Evolutionary conservation across 1,140 invertebrate genomes (phyloP), one percentile per base, ranked within the genome.

Genomic region (Phocides pigmalion): DNA sequence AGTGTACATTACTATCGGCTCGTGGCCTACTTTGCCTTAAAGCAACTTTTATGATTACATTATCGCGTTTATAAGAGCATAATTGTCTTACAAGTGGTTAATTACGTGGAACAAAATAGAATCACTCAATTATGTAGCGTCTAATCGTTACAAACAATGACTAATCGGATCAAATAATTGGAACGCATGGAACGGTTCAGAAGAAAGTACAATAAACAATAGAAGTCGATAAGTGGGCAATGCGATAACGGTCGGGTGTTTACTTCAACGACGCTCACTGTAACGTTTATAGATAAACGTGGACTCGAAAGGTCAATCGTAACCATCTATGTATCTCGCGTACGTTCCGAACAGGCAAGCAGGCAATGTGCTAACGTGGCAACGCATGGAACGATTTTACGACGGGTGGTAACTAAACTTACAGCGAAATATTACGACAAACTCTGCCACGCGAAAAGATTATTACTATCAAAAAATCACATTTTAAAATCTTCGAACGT

Each of bases 131-230:
- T 41, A 32, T 50, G 15, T 62, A 49, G 8, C 9, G 39, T 35
- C 11, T 59, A 59, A 32, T 46, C 22, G 56, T 63, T 41, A 19
- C 25, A 50, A 66, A 62, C 64, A 71, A 71, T 71, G 50, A 61
- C 19, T 61, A 59, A 68, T 51, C 50, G 5, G 28, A 14, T 35
- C 15, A 14, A 12, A 49, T 64, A 72, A 72, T 58, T 65, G 16
- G 58, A 65, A 70, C 54, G 67, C 59, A 39, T 49, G 32, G 25
- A 46, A 51, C 59, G 64, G 74, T 53, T 74, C 68, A 76, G 28
- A 65, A 66, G 59, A 70, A 66, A 70, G 72, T 65, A 59, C 22
- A 77, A 74, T 70, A 72, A 72, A 78, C 75, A 79, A 79, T 70
- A 53, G 68, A 12, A 59, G 42, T 32, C 64, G 70, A 77, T 74